Evolutionary conservation across 2,113 vertebrate genomes (phyloP), one percentile per base, ranked within the genome.

Genomic region (Trichomycterus rosablanca): DNA sequence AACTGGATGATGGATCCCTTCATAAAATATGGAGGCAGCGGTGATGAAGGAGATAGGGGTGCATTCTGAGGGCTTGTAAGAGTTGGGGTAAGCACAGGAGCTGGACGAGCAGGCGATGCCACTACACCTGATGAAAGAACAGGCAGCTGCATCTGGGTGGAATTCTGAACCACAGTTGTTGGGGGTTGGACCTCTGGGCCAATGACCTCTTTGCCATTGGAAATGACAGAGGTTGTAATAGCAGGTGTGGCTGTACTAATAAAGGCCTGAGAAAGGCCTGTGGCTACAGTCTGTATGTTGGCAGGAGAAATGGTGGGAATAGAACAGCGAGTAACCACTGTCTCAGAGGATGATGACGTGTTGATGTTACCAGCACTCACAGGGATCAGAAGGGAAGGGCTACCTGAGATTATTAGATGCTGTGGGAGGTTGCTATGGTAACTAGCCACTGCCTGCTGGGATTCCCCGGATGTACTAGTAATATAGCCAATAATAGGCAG

Each of bases 401-500:
- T 87, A 62, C 93, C 92, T 0, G 94, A 93, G 80, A 97, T 96
- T 66, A 98, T 90, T 75, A 97, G 83, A 78, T 97, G 95, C 78
- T 94, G 96, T 0, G 94, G 90, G 69, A 98, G 88, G 62, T 87
- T 82, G 71, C 91, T 69, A 1, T 92, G 92, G 64, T 97, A 97
- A 48, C 93, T 89, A 40, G 48, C 70, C 64, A 82, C 78, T n/a
- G 71, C 90, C 53, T 68, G 93, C 75, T 85, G 86, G 49, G 84
- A 51, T 7, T 54, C 81, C 22, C 72, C 57, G 35, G 70, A 46
- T 49, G 70, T 24, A 45, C 82, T 84, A 59, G 86, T 93, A 83
- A 97, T 90, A 74, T 97, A 98, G 70, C 93, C 94, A 1, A 97
- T 97, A 75, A 97, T 95, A 0, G 96, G 91, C 0, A 93, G 84